Conservation (phyloP, 2,888 invertebrate species). For the Acrobasis consociella region DNA sequence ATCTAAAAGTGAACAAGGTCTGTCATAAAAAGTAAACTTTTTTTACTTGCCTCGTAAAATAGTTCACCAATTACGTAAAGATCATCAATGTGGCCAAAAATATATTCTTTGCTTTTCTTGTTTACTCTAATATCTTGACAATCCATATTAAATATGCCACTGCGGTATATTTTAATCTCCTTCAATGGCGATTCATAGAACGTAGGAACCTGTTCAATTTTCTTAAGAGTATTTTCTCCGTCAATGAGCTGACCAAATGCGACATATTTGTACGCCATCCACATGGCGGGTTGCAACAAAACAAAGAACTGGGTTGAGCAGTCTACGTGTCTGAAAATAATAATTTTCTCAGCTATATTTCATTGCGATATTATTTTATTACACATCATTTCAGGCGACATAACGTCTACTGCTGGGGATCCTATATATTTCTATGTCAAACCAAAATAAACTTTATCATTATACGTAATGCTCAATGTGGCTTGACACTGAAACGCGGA, state of each 20-base stretch:
- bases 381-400: too few relatives aligned
- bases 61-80: conserved; percentile 50
- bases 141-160: conserved; percentile 66
- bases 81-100: conserved; percentile 64
- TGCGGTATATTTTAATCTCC: conserved; percentile 50
- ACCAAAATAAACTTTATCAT: too few relatives aligned
- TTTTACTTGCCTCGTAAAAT: conserved; percentile 52
- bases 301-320: conserved; percentile 88
- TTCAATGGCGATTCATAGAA: conserved; percentile 83
- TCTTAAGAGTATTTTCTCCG: conserved; percentile 83
- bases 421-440: too few relatives aligned
- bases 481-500: too few relatives aligned
- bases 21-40: not conserved
- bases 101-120: conserved; percentile 55
- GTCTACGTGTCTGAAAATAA: conserved; percentile 74
- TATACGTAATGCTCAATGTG: too few relatives aligned
- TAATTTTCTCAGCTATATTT: not conserved
- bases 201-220: conserved; percentile 84
- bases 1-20: too few relatives aligned
- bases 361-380: too few relatives aligned
- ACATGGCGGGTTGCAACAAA: conserved; percentile 84
- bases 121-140: conserved; percentile 63
- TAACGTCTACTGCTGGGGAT: too few relatives aligned
- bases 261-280: conserved; percentile 89
- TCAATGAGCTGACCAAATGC: conserved; percentile 89